Conservation (phyloP, 2,888 invertebrate genomes). For the Chrysolina oricalcia region DNA sequence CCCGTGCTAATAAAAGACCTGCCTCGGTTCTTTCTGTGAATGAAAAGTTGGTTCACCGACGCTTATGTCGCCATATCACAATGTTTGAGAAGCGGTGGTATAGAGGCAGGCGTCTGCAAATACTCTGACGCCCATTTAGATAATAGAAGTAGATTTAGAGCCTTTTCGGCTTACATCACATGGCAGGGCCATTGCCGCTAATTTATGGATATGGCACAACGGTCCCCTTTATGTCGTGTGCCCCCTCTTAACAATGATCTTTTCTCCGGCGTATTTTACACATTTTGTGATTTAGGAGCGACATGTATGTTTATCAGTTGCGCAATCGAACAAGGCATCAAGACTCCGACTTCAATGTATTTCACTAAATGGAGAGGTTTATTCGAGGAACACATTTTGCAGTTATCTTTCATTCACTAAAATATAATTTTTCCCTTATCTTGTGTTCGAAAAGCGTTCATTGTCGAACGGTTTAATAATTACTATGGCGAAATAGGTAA, state of each 20-base stretch:
- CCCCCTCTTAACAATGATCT: conserved; percentile 47
- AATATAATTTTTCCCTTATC: neutral
- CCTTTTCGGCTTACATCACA: conserved; percentile 70
- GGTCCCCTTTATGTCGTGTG: conserved; percentile 56
- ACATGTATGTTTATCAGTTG: conserved; percentile 14
- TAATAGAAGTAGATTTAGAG: conserved; percentile 70
- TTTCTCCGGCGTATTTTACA: conserved; percentile 45
- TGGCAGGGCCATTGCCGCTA: conserved; percentile 65
- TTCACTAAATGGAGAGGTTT: neutral
- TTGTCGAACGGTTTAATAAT: neutral
- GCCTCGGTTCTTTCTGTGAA: conserved; percentile 26
- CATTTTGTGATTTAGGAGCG: conserved; percentile 40
- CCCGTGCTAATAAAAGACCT: neutral
- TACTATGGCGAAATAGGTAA: too few relatives aligned
- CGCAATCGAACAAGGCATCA: conserved; percentile 12
- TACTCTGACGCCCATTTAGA: conserved; percentile 70
- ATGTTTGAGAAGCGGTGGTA: conserved; percentile 56
- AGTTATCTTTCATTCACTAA: neutral
- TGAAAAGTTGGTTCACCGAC: conserved; percentile 27
- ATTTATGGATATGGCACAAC: conserved; percentile 68
- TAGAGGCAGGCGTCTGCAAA: conserved; percentile 65
- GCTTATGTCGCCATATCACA: conserved; percentile 52
- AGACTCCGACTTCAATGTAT: neutral
- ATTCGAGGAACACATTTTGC: neutral
- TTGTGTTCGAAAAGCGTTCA: neutral